Evolutionary conservation across 1,140 invertebrate species (phyloP).

Genomic region (Uloborus diversus): DNA sequence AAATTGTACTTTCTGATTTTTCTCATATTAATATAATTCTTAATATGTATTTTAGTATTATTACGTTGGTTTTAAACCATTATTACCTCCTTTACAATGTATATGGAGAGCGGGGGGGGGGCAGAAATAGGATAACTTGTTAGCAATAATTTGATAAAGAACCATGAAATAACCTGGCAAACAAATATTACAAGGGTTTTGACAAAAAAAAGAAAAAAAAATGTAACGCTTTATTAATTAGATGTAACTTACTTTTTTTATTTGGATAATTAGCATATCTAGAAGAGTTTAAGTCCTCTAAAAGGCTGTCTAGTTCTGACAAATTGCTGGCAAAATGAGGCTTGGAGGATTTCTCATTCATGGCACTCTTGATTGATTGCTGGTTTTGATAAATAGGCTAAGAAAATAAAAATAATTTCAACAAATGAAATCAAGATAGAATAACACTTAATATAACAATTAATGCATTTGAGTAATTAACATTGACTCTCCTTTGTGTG

Average conservation of each 20-base stretch:
- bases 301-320: constrained; percentile 88
- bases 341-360: constrained; percentile 66
- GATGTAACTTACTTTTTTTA: constrained; percentile 59
- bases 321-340: constrained; percentile 79
- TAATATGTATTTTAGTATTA: too few species aligned
- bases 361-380: constrained; percentile 70
- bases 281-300: constrained; percentile 88
- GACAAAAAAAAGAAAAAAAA: neutral
- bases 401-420: constrained; percentile 60
- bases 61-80: too few species aligned
- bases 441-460: neutral
- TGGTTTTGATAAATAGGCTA: constrained; percentile 76
- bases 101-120: too few species aligned
- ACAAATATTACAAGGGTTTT: neutral
- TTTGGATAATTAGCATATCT: constrained; percentile 72
- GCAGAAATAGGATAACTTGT: too few species aligned
- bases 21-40: too few species aligned
- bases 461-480: too few species aligned
- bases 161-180: too few species aligned
- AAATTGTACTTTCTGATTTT: too few species aligned
- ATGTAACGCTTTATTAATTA: neutral
- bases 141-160: too few species aligned
- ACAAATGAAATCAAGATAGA: neutral
- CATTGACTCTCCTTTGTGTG: too few species aligned
- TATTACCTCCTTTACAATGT: too few species aligned